Base-by-base conservation (phyloP, 2,888 invertebrate species). In the Fragum fragum region DNA sequence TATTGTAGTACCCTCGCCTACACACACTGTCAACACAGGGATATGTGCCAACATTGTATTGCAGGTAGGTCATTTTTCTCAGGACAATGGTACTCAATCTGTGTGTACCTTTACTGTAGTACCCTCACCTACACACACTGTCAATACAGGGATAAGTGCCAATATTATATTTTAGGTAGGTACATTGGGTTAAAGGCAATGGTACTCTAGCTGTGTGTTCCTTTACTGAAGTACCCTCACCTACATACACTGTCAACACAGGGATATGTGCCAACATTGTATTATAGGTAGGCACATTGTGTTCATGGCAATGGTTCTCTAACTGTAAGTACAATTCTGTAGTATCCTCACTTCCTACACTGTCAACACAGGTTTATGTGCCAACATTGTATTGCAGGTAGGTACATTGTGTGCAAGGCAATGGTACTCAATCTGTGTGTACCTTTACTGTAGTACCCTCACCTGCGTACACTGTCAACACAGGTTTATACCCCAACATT, bases 31-130 rank as follows among this genome's bases (percentile, higher is more conserved):
- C 14, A 42, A 39, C 72, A 47, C 47, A 47, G 47, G 47, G 47
- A 81, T 71, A 11, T 92, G 92, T 79, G 69, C 71, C n/a, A 90
- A 92, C 80, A 85, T 88, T 9, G 88, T 92, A 1, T 77, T 81
- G n/a, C 80, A 90, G 89, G 92, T 63, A 63, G 28, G 59, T 7
- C 39, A 9, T 6, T 39, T 6, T 39, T 39, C 14, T 9, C 39
- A 39, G 14, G 5, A 47, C 3, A n/a, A 47, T 47, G 5, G 5
- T 47, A 47, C 47, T 9, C 3, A 18, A 47, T 5, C 16, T 18
- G 16, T n/a, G 3, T 47, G 39, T 47, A 47, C 18, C 14, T 47
- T 47, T 47, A 47, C 47, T 18, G 47, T 5, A 3, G n/a, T n/a
- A 47, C 47, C 47, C n/a, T 47, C 47, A 47, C 47, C 47, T 3